Base-by-base conservation (phyloP, 2,113 vertebrate species). In the Salvator merianae region DNA sequence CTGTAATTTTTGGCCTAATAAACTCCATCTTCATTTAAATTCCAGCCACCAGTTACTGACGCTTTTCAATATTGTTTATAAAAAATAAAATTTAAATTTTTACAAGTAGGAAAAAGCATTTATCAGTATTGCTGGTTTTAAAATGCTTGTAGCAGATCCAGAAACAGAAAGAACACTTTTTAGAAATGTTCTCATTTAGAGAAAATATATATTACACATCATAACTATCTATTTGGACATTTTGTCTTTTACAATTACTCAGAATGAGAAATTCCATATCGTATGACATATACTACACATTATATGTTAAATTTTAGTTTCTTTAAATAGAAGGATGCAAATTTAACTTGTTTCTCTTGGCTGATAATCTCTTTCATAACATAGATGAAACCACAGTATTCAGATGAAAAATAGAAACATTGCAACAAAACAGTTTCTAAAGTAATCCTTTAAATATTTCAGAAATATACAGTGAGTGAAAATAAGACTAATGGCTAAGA, bases 81-180 rank as follows among this genome's bases (percentile, higher is more conserved):
- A 3, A 38, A 85, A 69, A 38, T 76, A 3, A n/a, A 69, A 4
- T 24, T 90, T 86, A 69, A 5, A 24, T 34, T 62, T 88, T 87
- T 70, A 65, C 32, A 3, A 9, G 43, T 47, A 47, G 10, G 43
- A 40, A 66, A 82, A 9, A 85, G 0, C 3, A 53, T 82, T 88
- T 75, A 89, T n/a, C 78, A 86, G 22, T 18, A 88, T 88, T 53
- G 0, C 65, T 76, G 10, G 72, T 89, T 89, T 79, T 71, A 66
- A 81, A 69, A 18, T 81, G 20, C 70, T 84, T 90, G 84, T 75
- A 87, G 22, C 7, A 71, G 72, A 0, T 0, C 24, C 66, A 53
- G 89, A 72, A 9, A 24, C 47, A n/a, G n/a, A n/a, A n/a, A n/a
- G n/a, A n/a, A 32, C 6, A 71, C 3, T 30, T 80, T 22, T 65